Base-by-base conservation (phyloP, 64 coral and sea anemone genomes). In the Anthopleura sola region DNA sequence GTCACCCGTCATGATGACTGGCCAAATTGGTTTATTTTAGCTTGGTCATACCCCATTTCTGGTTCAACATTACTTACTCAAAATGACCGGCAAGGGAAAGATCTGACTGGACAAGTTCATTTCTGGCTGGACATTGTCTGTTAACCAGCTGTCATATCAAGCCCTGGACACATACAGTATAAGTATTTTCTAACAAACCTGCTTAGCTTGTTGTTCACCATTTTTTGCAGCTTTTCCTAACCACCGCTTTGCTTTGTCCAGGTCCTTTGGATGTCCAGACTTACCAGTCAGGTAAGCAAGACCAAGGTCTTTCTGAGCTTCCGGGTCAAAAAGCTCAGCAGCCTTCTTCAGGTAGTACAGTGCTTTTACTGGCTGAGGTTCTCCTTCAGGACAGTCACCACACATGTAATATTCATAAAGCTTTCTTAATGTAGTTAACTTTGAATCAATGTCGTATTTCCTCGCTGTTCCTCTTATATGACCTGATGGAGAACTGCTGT, bases 321-420 rank as follows among this genome's bases (percentile, higher is more conserved):
- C 84, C 15, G 53, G n/a, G 57, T 92, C 79, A 17, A 85, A 84
- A 40, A 84, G 39, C 51, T 90, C 87, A 15, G 94, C 94, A 32
- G 94, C 90, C 48, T 82, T 93, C 15, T 86, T 90, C 8, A 97
- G 88, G 83, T 97, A 97, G 36, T 93, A 87, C 8, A 97, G 50
- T 53, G 94, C 94, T 87, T 97, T 97, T 1, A 71, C 82, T 34
- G 84, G 84, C 24, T 93, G 91, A 32, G 94, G 94, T 57, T 78
- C 75, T 17, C 91, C 91, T 34, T 97, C 94, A 75, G 94, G 94
- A n/a, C 94, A 97, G 51, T 97, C 87, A 11, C 94, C 94, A 17
- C 1, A 10, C 26, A 78, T 60, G 33, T 97, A 97, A 66, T 85
- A 84, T 49, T 89, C 49, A 62, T 87, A 57, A 31, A 97, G 87